Evolutionary conservation across 30 jellyfish, hydroid and myxozoan genomes (phyloP).

Genomic region (Haliclystus octoradiatus): DNA sequence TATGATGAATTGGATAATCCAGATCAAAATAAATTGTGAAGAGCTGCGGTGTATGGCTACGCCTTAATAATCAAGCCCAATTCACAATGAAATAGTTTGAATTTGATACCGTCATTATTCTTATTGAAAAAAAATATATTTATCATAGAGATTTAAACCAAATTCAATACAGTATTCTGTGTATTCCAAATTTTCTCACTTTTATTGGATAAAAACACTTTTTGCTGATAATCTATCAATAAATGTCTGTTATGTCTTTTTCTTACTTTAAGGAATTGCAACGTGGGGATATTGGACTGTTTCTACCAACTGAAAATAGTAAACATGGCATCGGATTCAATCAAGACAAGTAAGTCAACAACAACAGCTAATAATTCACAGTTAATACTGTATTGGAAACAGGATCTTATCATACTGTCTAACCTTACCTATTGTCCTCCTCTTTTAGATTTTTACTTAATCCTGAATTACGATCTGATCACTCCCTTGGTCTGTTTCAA

Average conservation of each 20-base stretch:
- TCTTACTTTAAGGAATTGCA: constrained; percentile 59
- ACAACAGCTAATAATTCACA: neutral
- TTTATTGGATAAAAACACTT: no score
- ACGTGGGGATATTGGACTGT: constrained; percentile 33
- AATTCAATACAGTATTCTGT: no score
- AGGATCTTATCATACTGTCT: neutral
- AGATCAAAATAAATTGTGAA: no score
- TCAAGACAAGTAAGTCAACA: constrained; percentile 52
- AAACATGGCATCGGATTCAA: constrained; percentile 67
- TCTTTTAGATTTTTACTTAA: constrained; percentile 43
- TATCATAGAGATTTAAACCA: no score
- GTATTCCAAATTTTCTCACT: no score
- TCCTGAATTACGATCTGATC: constrained; percentile 59
- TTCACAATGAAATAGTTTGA: no score
- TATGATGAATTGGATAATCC: no score
- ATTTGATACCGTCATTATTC: no score
- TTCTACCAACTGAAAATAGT: constrained; percentile 76
- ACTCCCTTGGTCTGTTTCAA: constrained; percentile 37
- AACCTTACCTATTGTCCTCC: no score
- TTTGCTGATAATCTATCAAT: neutral
- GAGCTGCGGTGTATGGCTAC: no score
- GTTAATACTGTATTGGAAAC: neutral
- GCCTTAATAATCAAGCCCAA: no score
- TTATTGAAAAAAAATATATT: no score
- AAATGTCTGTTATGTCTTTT: neutral